Evolutionary conservation across 2,113 vertebrate species (phyloP), one percentile per base, ranked within the genome.

Genomic region (Corythoichthys intestinalis): DNA sequence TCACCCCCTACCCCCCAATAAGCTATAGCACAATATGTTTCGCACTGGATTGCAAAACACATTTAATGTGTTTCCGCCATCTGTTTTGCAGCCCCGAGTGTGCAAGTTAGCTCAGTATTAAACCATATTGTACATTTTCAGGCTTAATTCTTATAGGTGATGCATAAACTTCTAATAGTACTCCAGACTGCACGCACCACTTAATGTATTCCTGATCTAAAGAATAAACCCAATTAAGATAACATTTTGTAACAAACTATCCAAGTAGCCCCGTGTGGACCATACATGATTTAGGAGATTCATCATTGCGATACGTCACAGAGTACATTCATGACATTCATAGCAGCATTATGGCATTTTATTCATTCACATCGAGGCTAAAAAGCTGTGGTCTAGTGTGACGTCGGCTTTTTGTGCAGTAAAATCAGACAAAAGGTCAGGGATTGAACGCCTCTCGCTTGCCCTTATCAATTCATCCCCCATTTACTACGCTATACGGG

Each of bases 391-490:
- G 44, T 9, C 50, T 20, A 44, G 10, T 69, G 79, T 71, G 70
- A 81, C 67, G 54, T 70, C 72, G 17, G 14, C 47, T 71, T 76
- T 75, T 70, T 65, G 76, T 63, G 76, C 44, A 69, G 12, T 66
- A 75, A 71, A 70, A 72, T 65, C 78, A 68, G 76, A 85, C 82
- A 89, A 79, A 84, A 83, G 75, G 80, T 88, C 82, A 65, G 73
- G 77, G 74, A 83, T 74, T 80, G 83, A 86, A 77, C 60, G 73
- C 66, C 58, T 72, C 65, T 80, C 75, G 73, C 61, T 70, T 84
- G 81, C 80, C 77, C 74, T 88, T 83, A 89, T 86, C 86, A 85
- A 79, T 89, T 85, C 84, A 81, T 86, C 88, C 84, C 73, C 81
- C 67, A 79, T 85, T 89, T 86, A 81, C 68, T 80, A 69, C 85